Evolutionary conservation across 2,113 vertebrate genomes (phyloP).

Genomic region (Hypanus sabinus): DNA sequence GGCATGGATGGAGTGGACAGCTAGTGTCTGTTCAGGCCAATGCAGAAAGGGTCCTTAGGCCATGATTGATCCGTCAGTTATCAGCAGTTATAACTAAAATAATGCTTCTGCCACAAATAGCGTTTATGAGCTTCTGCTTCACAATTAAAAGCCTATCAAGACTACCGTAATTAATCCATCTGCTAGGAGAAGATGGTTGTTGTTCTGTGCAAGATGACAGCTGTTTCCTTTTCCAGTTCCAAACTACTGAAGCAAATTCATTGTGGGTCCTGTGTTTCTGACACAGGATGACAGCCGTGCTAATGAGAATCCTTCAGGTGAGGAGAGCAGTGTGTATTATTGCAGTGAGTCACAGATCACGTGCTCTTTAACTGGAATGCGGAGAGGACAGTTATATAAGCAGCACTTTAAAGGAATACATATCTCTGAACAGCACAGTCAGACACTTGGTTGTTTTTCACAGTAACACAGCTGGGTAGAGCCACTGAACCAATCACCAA

Average conservation of each 20-base stretch:
- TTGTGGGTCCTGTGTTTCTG: background rate
- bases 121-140: background rate
- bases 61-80: background rate
- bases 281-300: background rate
- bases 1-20: too few relatives aligned
- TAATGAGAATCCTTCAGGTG: background rate
- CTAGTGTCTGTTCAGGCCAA: too few relatives aligned
- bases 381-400: background rate
- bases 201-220: background rate
- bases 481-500: background rate
- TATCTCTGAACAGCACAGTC: background rate
- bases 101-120: background rate
- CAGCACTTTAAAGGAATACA: background rate
- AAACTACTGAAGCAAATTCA: background rate
- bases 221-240: conserved; percentile 4
- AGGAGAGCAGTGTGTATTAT: conserved; percentile 6
- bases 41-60: background rate
- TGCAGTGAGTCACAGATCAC: background rate
- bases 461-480: background rate
- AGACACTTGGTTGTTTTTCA: background rate
- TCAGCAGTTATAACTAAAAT: background rate
- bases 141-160: conserved; percentile 28
- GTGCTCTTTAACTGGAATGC: background rate
- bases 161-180: conserved; percentile 7
- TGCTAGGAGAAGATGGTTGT: background rate